These are phyloP conservation scores for Actinemys pallida DNA, from an alignment of 2,113 vertebrate genomes.

Conservation along the genomic window DNA sequence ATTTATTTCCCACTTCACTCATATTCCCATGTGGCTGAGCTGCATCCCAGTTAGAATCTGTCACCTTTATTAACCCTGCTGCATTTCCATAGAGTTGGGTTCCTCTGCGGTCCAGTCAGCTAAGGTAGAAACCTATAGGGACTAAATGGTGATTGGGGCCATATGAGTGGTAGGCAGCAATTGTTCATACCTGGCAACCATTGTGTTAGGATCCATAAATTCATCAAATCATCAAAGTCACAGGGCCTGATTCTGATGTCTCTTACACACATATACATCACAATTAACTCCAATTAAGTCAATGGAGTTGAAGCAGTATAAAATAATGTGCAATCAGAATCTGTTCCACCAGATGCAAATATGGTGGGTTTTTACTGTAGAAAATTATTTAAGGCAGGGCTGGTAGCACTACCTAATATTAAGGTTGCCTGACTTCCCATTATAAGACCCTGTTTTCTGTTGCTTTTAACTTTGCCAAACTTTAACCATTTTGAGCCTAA, in stretches of 20 bases:
- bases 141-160: neutral
- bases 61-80: neutral
- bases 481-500: neutral
- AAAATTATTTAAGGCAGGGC: neutral
- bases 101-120: neutral
- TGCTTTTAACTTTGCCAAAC: neutral
- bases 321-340: fast-evolving
- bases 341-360: neutral
- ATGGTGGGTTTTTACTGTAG: neutral
- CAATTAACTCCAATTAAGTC: neutral
- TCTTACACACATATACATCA: neutral
- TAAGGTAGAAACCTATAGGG: no score
- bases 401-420: neutral
- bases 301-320: neutral
- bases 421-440: neutral
- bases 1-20: no score
- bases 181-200: neutral
- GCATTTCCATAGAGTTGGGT: no score
- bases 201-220: neutral
- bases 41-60: neutral
- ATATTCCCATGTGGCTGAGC: neutral
- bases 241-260: neutral
- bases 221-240: neutral
- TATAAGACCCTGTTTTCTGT: neutral
- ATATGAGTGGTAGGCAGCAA: neutral